Base-by-base conservation (phyloP, 1,140 invertebrate species). In the Bradynema listronoti region DNA sequence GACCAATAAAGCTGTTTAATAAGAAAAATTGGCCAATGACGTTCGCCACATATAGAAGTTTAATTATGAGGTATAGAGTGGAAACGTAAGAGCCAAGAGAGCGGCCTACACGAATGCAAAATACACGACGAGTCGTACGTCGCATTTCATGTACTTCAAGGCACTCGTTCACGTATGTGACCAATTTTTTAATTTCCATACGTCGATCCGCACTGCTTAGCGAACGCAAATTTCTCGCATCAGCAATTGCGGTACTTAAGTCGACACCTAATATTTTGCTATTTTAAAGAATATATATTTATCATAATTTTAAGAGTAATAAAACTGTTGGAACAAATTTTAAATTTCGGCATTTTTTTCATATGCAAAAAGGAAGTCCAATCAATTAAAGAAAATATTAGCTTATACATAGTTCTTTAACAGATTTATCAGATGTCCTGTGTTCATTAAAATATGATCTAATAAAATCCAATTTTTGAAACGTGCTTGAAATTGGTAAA, bases 51-150 rank as follows among this genome's bases (percentile, higher is more conserved):
- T 82, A 82, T 22, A 81, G 61, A 6, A 79, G 47, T 69, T 83
- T 83, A 47, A 80, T 78, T 50, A 80, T 73, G 46, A 83, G 71
- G 67, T 83, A 83, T 5, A 83, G 75, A n/a, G 79, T 78, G 0
- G 80, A 79, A 9, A 83, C 76, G 63, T 80, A 83, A 36, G 80
- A 82, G 27, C 82, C 82, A 43, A 82, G 77, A 49, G 79, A 78
- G 27, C 79, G 78, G 24, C 76, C 76, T 41, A 77, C 56, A 16
- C 75, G 72, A 33, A 78, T 63, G 54, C 70, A 73, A 9, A 70
- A 57, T 27, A 78, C 43, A 9, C 63, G 29, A 7, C 57, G 39
- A n/a, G 51, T 5, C 11, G 51, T 47, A 19, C 47, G 16, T 30
- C 4, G 65, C 22, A 42, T 14, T 25, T 72, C 60, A 16, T 67